Base-by-base conservation (phyloP, 2,113 vertebrate genomes). In the Himantopus leucocephalus region DNA sequence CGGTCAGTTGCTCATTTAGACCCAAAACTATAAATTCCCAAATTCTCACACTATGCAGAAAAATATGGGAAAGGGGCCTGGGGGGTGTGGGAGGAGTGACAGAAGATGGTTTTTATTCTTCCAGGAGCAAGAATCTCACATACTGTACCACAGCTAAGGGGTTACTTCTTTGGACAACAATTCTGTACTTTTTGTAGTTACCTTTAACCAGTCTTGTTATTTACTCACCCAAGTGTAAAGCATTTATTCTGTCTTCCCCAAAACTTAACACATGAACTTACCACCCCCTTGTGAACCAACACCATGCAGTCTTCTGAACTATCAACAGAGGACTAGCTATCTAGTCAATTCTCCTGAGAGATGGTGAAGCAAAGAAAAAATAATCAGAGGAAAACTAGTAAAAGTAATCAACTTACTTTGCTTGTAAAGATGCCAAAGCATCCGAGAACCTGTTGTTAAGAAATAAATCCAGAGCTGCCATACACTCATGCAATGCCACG, bases 381-480 rank as follows among this genome's bases (percentile, higher is more conserved):
- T 14, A 74, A 76, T 59, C 8, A 39, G 37, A 62, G 23, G 16
- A 92, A 34, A 76, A 77, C 21, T 14, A 39, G 39, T 56, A 71
- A 66, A 53, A 41, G 45, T 53, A 73, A 79, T 60, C 37, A 84
- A 94, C 98, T 98, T 97, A 99, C 99, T 99, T 99, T 97, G 97
- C 98, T 96, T 96, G 98, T 78, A 99, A 98, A 92, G 98, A 98
- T 77, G 96, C 97, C 97, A 99, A 98, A 52, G 99, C 99, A 97
- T 99, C 99, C 2, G 99, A 99, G 96, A 99, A 99, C 85, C 99
- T 98, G 97, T 99, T 99, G 96, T 97, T 98, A 89, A 99, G 99
- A 96, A 99, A 99, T 89, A 99, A 98, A 97, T 99, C 99, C 97
- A 99, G 90, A 62, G 99, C 99, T 2, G 93, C 98, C 99, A 99